Base-by-base conservation (phyloP, 2,113 vertebrate genomes). In the Ctenomys sociabilis region DNA sequence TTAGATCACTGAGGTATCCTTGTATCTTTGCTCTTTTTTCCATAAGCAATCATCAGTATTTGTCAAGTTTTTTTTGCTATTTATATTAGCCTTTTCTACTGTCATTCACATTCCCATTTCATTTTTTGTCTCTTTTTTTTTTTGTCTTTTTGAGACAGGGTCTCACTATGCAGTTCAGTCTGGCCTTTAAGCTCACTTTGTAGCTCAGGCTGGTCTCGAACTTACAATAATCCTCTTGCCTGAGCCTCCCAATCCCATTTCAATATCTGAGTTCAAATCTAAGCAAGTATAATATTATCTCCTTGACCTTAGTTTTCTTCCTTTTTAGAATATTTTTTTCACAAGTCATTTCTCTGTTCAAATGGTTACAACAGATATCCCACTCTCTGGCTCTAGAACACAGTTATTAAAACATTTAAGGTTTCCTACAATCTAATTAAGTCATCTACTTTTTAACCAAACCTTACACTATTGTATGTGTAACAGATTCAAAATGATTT, bases 311-410 rank as follows among this genome's bases (percentile, higher is more conserved):
- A 78, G 26, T 88, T 66, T 90, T 90, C 26, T 89, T 37, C 63
- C 45, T 96, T 92, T 88, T 75, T 43, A 63, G 92, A 92, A 84
- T 95, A 91, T 49, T 35, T 24, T 35, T 70, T 87, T 85, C 17
- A 85, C 19, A 45, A 61, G 87, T 93, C 83, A 93, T 59, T 93
- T 96, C 45, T 37, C 45, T 91, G 75, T 35, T 91, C 59, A 94
- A 96, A 94, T 61, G 57, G 11, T 80, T 89, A 85, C n/a, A 86
- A 73, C 1, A 88, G 77, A 72, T 90, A 30, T 35, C 45, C 72
- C 5, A 45, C 10, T 59, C 35, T 32, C 22, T n/a, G 16, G 66
- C 49, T 4, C 49, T 28, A 21, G 16, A 77, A 22, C 83, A 83
- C 0, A 63, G 19, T 19, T 57, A 17, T 19, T 57, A 17, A 57